phyloP scores from a whole-genome alignment of 2,113 vertebrate genomes.

The Dromas ardeola region DNA sequence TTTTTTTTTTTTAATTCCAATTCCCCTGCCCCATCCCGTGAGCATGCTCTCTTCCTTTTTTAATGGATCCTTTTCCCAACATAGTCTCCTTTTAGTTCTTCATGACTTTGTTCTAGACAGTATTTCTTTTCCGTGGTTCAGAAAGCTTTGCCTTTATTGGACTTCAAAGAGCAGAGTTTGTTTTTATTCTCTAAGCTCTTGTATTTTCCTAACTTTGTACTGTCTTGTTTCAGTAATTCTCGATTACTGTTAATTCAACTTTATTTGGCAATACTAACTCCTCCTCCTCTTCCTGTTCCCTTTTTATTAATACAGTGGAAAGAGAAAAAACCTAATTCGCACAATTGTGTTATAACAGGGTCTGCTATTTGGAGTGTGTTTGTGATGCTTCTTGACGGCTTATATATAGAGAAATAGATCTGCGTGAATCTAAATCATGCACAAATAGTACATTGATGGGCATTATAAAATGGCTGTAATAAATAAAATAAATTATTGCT shows the following conservation, averaged over 20 bases:
- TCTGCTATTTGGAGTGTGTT: neutral
- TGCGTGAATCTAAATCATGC: neutral
- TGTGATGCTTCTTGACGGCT: neutral
- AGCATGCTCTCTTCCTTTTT: neutral
- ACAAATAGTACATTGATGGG: constrained; percentile 38
- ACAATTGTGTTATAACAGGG: neutral
- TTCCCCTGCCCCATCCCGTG: rapidly evolving
- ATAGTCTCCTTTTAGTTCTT: neutral
- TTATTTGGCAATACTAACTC: constrained; percentile 9
- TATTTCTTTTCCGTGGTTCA: neutral
- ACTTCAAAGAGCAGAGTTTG: neutral
- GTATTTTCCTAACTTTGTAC: neutral
- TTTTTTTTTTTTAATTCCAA: too few relatives aligned
- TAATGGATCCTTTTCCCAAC: neutral
- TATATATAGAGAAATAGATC: neutral
- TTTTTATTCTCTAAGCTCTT: neutral
- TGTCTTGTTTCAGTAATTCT: neutral
- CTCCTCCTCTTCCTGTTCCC: constrained; percentile 32
- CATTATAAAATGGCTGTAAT: constrained; percentile 63
- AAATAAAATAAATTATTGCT: constrained; percentile 68
- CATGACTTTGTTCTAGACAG: neutral
- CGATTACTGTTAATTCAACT: constrained; percentile 3
- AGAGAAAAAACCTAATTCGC: neutral
- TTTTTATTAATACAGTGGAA: constrained; percentile 39
- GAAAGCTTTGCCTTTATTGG: neutral